phyloP scores from a whole-genome alignment of 2,888 invertebrate species.

The Drosophila mayaguana region DNA sequence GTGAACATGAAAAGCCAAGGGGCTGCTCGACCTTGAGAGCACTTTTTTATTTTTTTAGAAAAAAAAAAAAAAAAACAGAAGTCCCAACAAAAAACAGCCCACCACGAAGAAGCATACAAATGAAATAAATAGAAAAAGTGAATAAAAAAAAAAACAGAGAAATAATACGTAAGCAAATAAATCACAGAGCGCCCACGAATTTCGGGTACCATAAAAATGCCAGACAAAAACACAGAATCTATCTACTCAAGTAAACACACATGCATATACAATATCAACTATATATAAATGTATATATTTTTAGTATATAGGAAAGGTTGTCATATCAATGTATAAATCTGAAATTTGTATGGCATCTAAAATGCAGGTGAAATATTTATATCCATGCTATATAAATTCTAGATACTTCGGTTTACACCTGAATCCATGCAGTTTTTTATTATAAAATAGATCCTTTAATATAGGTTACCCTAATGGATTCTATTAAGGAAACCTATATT shows the following conservation, averaged over 20 bases:
- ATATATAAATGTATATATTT: not conserved
- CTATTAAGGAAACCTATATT: no score
- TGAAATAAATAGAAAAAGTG: not conserved
- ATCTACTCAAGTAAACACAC: not conserved
- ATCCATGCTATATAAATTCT: no score
- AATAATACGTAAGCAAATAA: constrained; percentile 66
- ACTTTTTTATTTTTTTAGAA: constrained; percentile 17
- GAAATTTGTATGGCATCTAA: not conserved
- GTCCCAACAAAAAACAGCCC: constrained; percentile 9
- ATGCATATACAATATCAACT: not conserved
- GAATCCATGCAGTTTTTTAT: no score
- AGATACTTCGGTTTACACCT: no score
- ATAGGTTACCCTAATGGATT: no score
- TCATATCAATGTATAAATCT: not conserved
- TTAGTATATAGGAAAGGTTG: not conserved
- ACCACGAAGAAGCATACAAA: constrained; percentile 17
- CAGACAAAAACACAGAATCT: constrained; percentile 12
- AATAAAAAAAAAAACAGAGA: constrained; percentile 30
- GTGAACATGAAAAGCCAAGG: constrained; percentile 61
- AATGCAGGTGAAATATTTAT: not conserved
- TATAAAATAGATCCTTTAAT: no score
- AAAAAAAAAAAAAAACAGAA: constrained; percentile 11
- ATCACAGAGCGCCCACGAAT: constrained; percentile 61
- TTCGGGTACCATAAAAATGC: constrained; percentile 37
- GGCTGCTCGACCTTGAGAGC: constrained; percentile 44